A percentile compares a stretch with the other conserved stretches of the same genome.
Evolutionary conservation across 2,113 vertebrate species (phyloP).

Genomic region (Anas platyrhynchos): DNA sequence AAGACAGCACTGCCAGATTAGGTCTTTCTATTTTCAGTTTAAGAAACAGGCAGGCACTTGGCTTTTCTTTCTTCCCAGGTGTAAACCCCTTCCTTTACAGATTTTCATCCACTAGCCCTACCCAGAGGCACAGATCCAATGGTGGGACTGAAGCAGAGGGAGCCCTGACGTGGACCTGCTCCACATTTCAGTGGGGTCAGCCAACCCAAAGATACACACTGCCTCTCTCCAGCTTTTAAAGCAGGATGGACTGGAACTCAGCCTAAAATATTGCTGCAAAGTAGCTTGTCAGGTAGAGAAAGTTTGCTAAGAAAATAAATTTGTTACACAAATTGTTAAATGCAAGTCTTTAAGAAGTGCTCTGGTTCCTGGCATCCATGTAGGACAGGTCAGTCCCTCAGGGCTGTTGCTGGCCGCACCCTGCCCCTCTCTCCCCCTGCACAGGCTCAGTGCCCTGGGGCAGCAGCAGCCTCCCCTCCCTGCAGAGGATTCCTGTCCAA

Average conservation of each 20-base stretch:
- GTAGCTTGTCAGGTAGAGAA: neutral
- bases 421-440: neutral
- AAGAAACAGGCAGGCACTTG: neutral
- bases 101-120: neutral
- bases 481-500: neutral
- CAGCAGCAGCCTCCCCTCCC: neutral
- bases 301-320: neutral
- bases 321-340: neutral
- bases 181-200: neutral
- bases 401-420: neutral
- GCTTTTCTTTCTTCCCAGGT: neutral
- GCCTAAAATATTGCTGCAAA: neutral
- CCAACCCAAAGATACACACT: neutral
- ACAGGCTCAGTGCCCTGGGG: rapidly evolving
- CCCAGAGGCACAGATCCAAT: neutral
- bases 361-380: neutral
- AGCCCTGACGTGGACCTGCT: neutral
- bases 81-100: neutral
- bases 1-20: neutral
- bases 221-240: neutral
- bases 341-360: neutral
- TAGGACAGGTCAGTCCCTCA: neutral
- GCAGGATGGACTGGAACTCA: neutral
- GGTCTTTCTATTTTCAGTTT: neutral
- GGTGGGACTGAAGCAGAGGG: neutral